A percentile compares a stretch with the other conserved stretches of the same genome.
Conservation (phyloP, 2,113 vertebrate genomes). For the Ameiurus melas region DNA sequence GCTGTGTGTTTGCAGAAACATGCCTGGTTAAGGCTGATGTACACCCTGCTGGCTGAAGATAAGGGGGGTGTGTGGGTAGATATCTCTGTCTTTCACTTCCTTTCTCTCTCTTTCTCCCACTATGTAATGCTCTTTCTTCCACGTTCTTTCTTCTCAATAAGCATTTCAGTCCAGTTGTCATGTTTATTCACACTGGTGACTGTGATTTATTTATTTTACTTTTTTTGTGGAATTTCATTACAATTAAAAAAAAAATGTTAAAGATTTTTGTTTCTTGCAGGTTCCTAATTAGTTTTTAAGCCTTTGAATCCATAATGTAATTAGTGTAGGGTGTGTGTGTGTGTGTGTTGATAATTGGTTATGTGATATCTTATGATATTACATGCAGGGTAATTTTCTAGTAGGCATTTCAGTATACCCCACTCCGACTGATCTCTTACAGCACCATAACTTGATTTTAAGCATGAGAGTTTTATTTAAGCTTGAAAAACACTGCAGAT, state of each 20-base stretch:
- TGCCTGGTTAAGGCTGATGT: conserved; percentile 1
- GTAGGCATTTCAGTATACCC: not conserved
- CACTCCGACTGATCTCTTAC: not conserved
- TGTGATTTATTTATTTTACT: not conserved
- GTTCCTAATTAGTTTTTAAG: not conserved
- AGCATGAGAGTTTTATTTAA: not conserved
- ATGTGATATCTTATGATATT: not conserved
- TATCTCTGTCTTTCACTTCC: not conserved
- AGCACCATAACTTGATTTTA: not conserved
- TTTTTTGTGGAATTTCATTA: not conserved
- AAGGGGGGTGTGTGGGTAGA: not conserved
- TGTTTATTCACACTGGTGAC: not conserved
- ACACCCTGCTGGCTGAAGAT: not conserved
- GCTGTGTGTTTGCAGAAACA: not conserved
- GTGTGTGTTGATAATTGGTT: not conserved
- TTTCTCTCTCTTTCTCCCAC: not conserved
- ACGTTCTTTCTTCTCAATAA: not conserved
- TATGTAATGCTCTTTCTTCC: not conserved
- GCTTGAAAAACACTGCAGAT: not conserved
- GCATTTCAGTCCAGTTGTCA: not conserved
- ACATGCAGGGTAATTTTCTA: not conserved
- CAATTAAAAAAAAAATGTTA: not conserved
- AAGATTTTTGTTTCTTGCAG: not conserved
- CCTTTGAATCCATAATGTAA: not conserved
- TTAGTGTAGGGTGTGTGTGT: not conserved